phyloP scores from a whole-genome alignment of 2,888 invertebrate species.

The Meteorus colon region DNA sequence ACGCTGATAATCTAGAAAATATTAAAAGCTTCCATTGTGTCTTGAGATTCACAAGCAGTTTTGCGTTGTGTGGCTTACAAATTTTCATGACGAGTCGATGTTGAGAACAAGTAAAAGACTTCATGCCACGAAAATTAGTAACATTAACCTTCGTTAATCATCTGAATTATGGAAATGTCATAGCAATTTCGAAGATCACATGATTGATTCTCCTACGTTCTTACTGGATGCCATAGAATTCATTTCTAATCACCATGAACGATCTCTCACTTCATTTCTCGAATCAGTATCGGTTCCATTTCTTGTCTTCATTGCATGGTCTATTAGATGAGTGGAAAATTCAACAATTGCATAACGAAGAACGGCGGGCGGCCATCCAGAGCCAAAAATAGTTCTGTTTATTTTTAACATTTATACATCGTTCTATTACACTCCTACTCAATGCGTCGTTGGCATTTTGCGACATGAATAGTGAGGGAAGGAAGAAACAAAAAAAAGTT shows the following conservation, averaged over 20 bases:
- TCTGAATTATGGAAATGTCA: neutral
- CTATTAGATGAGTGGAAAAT: constrained; percentile 61
- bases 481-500: constrained; percentile 39
- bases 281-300: neutral
- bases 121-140: neutral
- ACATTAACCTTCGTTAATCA: neutral
- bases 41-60: neutral
- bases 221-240: too few species aligned
- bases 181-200: neutral
- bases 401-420: constrained; percentile 70
- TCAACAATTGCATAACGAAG: constrained; percentile 68
- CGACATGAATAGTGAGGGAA: constrained; percentile 43
- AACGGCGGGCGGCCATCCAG: constrained; percentile 70
- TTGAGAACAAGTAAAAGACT: too few species aligned
- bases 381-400: constrained; percentile 69
- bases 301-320: neutral
- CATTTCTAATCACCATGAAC: too few species aligned
- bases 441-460: constrained; percentile 52
- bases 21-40: neutral
- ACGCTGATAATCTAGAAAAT: constrained; percentile 15
- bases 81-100: too few species aligned
- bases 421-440: constrained; percentile 60
- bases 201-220: too few species aligned
- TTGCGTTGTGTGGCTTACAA: too few species aligned
- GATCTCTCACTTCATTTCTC: too few species aligned